Evolutionary conservation across 2,797 vertebrate species (phyloP).

Genomic region (Saxicola maurus): DNA sequence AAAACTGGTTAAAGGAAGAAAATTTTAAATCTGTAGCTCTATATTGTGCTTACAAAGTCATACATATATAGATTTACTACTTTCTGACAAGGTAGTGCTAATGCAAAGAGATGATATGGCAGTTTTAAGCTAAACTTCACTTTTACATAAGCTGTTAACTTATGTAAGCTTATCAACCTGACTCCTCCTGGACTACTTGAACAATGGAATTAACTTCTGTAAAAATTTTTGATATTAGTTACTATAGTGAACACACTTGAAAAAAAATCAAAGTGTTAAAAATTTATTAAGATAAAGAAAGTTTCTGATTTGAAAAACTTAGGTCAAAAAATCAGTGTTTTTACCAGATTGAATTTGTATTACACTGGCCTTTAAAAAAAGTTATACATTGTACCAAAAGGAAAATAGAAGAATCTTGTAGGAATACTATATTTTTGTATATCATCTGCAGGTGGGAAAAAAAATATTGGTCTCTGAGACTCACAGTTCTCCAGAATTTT

Average conservation of each 20-base stretch:
- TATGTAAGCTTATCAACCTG: conserved; percentile 11
- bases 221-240: not conserved
- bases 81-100: conserved; percentile 29
- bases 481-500: not conserved
- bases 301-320: not conserved
- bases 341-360: not conserved
- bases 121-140: conserved; percentile 42
- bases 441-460: not conserved
- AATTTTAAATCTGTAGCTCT: not conserved
- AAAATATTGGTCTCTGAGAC: not conserved
- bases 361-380: not conserved
- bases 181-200: conserved; percentile 11
- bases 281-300: not conserved
- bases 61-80: not conserved
- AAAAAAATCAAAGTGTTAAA: not conserved
- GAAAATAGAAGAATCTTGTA: not conserved
- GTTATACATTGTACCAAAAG: not conserved
- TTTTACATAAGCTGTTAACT: conserved; percentile 30
- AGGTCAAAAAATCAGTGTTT: not conserved
- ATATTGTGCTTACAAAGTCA: not conserved
- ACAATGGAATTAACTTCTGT: not conserved
- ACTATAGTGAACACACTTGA: not conserved
- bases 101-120: conserved; percentile 38
- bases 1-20: not conserved
- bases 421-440: not conserved